A percentile compares a stretch with the other conserved stretches of the same genome.
Evolutionary conservation across 2,113 vertebrate genomes (phyloP).

Genomic region (Zosterops japonicus): DNA sequence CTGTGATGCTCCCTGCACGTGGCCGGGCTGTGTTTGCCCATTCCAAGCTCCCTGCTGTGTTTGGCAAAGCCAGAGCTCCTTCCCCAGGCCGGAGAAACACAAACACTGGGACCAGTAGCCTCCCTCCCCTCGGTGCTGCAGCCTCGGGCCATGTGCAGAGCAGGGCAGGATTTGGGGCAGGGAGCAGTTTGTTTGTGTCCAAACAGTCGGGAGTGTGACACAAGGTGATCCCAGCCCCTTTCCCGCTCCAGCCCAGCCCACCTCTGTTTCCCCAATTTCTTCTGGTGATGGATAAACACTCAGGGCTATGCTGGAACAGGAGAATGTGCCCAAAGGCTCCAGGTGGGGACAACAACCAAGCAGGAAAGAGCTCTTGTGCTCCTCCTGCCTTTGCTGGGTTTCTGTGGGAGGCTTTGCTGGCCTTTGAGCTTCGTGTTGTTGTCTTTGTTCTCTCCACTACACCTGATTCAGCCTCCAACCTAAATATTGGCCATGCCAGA

Average conservation of each 20-base stretch:
- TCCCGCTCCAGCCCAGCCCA: background rate
- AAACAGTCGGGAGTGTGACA: background rate
- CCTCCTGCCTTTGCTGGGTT: background rate
- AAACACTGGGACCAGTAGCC: background rate
- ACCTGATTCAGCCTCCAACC: background rate
- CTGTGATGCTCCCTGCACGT: background rate
- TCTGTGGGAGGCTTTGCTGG: background rate
- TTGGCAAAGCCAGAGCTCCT: background rate
- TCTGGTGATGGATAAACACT: background rate
- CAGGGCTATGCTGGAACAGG: background rate
- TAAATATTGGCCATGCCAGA: background rate
- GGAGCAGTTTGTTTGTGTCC: conserved; percentile 30
- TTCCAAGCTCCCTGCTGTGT: background rate
- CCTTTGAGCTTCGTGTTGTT: background rate
- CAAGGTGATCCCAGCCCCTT: background rate
- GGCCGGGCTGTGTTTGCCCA: background rate
- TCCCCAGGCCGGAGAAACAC: background rate
- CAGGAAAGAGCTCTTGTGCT: background rate
- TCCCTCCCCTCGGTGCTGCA: background rate
- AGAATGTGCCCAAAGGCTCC: background rate
- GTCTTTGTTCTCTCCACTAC: background rate
- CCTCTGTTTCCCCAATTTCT: background rate
- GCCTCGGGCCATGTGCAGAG: background rate
- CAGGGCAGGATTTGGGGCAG: background rate
- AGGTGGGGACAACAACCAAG: background rate